Base-by-base conservation (phyloP, 2,888 invertebrate genomes). In the Plagodis dolabraria region DNA sequence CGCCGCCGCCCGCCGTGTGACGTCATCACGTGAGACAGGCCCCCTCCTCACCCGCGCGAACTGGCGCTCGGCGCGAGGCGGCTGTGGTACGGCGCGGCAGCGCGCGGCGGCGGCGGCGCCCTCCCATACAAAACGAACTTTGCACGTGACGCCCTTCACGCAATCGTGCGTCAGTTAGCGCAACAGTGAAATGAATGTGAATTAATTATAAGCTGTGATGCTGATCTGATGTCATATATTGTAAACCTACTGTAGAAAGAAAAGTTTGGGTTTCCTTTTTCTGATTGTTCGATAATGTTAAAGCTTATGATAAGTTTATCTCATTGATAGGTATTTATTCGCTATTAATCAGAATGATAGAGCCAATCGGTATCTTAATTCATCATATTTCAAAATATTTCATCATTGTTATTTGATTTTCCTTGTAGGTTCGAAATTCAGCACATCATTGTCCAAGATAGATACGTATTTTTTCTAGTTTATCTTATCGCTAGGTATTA, bases 91-190 rank as follows among this genome's bases (percentile, higher is more conserved):
- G 36, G 36, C 9, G 36, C 40, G 2, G 38, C 6, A 7, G 38
- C 7, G 62, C 40, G 42, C 44, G 40, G 52, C 57, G 66, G 67
- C 66, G 52, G 64, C 71, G 69, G 10, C 8, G 40, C 40, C 8
- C 40, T 8, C 40, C 8, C 10, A 10, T 10, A 40, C 10, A 5
- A 40, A 22, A 22, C 22, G 22, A 22, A 22, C 22, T 22, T 8
- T 72, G 82, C 86, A 89, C 85, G 86, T 89, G 88, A 86, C 78
- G 77, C 76, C 82, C 80, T 87, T 84, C 86, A 87, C 83, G 79
- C 73, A 77, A 83, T 76, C 72, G 71, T 74, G 77, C 75, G 74
- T 77, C 68, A 75, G 75, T 74, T 75, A 75, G 73, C 72, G 78
- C 75, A 75, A 75, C 67, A 69, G 63, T 67, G 66, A 68, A 71